Percentiles rank a stretch among this genome's conserved stretches.
These are phyloP conservation scores for Cepaea nemoralis DNA, from an alignment of 1,140 invertebrate genomes.

Conservation along the genomic window DNA sequence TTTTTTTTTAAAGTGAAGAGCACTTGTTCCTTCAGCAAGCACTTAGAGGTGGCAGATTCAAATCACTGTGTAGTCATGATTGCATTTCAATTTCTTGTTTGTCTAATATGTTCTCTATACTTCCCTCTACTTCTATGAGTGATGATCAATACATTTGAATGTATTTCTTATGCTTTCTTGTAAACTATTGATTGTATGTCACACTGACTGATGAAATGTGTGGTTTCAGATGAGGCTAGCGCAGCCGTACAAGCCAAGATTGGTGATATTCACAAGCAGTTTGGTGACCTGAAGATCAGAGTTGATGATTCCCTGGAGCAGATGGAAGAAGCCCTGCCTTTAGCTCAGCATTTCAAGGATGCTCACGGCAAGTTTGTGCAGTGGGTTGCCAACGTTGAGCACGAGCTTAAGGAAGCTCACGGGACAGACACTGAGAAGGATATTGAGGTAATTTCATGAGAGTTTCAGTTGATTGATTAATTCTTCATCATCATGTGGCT, in stretches of 20 bases:
- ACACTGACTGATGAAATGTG: neutral
- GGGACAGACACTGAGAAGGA: slow-evolving; percentile 64
- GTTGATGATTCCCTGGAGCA: slow-evolving; percentile 88
- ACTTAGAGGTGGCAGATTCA: no score
- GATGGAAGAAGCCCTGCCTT: slow-evolving; percentile 86
- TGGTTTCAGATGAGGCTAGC: slow-evolving; percentile 56
- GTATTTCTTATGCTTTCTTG: no score
- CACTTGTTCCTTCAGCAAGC: no score
- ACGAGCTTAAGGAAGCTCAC: slow-evolving; percentile 75
- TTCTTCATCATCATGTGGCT: no score
- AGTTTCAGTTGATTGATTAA: no score
- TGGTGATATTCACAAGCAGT: slow-evolving; percentile 87
- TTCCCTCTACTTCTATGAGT: no score
- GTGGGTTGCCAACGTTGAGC: slow-evolving; percentile 94
- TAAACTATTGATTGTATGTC: no score
- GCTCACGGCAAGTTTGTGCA: slow-evolving; percentile 88
- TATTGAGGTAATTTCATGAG: slow-evolving; percentile 60
- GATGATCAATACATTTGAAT: no score
- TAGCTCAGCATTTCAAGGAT: slow-evolving; percentile 93
- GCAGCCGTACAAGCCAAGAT: slow-evolving; percentile 62
- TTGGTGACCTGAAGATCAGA: slow-evolving; percentile 87
- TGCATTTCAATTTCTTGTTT: no score
- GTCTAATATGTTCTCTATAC: no score
- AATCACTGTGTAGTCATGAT: no score
- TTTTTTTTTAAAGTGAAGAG: no score